Base-by-base conservation (phyloP, 2,113 vertebrate genomes). In the Takifugu flavidus region DNA sequence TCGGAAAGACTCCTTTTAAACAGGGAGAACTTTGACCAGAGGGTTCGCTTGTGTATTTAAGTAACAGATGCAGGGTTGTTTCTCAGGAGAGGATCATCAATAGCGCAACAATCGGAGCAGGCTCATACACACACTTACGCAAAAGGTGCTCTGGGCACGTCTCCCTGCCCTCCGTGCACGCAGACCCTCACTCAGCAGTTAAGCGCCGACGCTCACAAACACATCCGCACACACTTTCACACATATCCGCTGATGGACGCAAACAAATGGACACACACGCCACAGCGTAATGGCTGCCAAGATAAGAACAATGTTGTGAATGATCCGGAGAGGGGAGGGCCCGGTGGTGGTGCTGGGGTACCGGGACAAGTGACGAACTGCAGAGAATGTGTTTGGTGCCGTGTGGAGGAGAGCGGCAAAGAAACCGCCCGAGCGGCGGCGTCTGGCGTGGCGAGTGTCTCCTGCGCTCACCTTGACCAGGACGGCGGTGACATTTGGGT, bases 401-500 rank as follows among this genome's bases (percentile, higher is more conserved):
- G 28, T 1, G 15, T 20, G 15, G 42, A 13, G 11, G 51, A 55
- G 44, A 58, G 49, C 43, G 49, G 61, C 58, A 54, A 51, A 64
- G 55, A 25, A 49, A 45, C 54, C 50, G 10, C 11, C 8, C 5
- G 7, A 26, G 6, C 10, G 26, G 14, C 25, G 13, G 20, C 15
- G 10, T 53, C 20, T 54, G n/a, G 42, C 8, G 34, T 59, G 4
- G 42, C 25, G 14, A 4, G 52, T 31, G 14, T 50, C 63, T 31
- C 49, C 20, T 51, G 27, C 56, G 74, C 89, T 89, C 62, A 92
- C 92, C 89, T 90, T 92, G 60, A 89, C 79, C 68, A 99, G 88
- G 13, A 88, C 87, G 59, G 95, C 93, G 56, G 76, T 84, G 82
- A 92, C 6, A 50, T 94, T 84, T 4, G 97, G 97, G 49, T 94